Base-by-base conservation (phyloP, 2,888 invertebrate genomes). In the Hypercompe scribonia region DNA sequence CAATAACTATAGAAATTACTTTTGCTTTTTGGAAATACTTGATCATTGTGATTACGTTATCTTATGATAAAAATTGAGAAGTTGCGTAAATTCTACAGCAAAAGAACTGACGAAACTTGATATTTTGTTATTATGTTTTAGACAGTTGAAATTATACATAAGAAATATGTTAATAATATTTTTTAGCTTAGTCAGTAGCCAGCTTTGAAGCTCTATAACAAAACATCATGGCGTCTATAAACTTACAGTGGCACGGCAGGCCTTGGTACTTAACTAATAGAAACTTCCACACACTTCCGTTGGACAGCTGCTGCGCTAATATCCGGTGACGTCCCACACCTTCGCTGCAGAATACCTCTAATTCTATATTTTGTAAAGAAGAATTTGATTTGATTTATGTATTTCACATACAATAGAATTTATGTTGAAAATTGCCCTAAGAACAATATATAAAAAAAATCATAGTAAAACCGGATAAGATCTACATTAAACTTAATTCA, bases 271-370 rank as follows among this genome's bases (percentile, higher is more conserved):
- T 75, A 75, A 80, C 84, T 73, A 73, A 63, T 76, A 78, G 70
- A 78, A 80, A 84, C 78, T 84, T 75, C 68, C 46, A 73, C 79
- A 75, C 78, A 67, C 70, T 77, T 84, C 83, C 83, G 81, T 75
- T 73, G 70, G 74, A 70, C 68, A 73, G 75, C 76, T 68, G 77
- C 73, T 70, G 77, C 71, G 77, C 75, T 82, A 76, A 84, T 82
- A 78, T 81, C 84, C 79, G 77, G 78, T 71, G 68, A 15, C 74
- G 65, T 50, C 67, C 72, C 82, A 72, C 72, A 70, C 72, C 74
- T 58, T 70, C 71, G 39, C 42, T 61, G 61, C 36, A 64, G 36
- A 69, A 68, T 78, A 78, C 76, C 76, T 72, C 65, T 67, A 78
- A 80, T 84, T 82, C 78, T 80, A 75, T 81, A 77, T 71, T 74